Percentiles rank a stretch among this genome's conserved stretches.
Evolutionary conservation across 2,888 invertebrate genomes (phyloP).

Genomic region (Hesperia comma): DNA sequence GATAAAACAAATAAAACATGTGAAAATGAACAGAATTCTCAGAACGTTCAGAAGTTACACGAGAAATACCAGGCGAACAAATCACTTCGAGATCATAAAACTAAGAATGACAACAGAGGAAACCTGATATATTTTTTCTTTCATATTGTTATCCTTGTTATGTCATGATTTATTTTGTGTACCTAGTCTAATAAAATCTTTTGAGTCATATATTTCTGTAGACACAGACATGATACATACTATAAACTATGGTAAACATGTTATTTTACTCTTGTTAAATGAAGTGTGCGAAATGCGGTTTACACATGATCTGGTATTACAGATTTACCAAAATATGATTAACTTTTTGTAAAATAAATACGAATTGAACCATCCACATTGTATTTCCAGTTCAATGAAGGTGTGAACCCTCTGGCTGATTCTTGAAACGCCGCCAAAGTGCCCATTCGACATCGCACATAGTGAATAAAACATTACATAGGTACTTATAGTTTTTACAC

Average conservation of each 20-base stretch:
- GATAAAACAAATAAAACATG: too few relatives aligned
- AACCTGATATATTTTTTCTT: not conserved
- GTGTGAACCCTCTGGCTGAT: slow-evolving; percentile 55
- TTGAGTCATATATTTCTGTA: too few relatives aligned
- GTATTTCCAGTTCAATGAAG: slow-evolving; percentile 43
- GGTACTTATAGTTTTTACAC: slow-evolving; percentile 39
- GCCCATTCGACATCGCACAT: slow-evolving; percentile 58
- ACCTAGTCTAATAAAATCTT: not conserved
- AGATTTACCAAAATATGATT: slow-evolving; percentile 28
- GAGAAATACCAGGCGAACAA: not conserved
- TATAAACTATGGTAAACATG: not conserved
- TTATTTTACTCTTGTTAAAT: slow-evolving; percentile 7
- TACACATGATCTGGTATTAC: slow-evolving; percentile 29
- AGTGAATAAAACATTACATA: slow-evolving; percentile 55
- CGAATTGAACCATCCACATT: slow-evolving; percentile 24
- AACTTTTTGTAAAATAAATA: slow-evolving; percentile 18
- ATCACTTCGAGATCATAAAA: not conserved
- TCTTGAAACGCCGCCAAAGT: slow-evolving; percentile 70
- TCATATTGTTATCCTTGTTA: not conserved
- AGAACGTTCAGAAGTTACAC: not conserved
- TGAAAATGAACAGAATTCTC: too few relatives aligned
- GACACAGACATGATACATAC: too few relatives aligned
- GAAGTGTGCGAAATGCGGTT: slow-evolving; percentile 21
- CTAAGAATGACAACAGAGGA: too few relatives aligned
- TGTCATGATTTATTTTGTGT: not conserved